These are phyloP conservation scores for Atrichornis clamosus DNA, from an alignment of 2,113 vertebrate genomes.

Conservation along the genomic window DNA sequence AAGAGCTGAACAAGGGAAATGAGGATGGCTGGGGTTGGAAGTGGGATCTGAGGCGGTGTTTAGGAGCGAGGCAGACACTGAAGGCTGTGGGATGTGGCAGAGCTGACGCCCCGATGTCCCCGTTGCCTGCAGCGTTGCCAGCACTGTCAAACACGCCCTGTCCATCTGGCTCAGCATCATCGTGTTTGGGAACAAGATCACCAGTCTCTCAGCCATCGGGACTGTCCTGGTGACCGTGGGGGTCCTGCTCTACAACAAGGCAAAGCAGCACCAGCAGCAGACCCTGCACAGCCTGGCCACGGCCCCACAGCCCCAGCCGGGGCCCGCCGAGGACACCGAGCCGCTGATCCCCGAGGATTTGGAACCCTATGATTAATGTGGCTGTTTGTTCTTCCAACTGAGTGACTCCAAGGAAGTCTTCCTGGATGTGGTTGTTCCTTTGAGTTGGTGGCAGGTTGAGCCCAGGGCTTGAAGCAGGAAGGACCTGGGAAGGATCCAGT, in stretches of 20 bases:
- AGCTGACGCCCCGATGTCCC: neutral
- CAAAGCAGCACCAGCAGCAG: constrained; percentile 83
- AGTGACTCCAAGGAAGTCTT: neutral
- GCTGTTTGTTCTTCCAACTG: neutral
- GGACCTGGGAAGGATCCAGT: neutral
- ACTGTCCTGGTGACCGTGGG: constrained; percentile 85
- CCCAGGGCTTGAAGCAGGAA: neutral
- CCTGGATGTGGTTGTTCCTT: neutral
- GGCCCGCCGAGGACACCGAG: neutral
- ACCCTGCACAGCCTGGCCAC: constrained; percentile 72
- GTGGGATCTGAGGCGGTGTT: neutral
- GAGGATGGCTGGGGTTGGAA: neutral
- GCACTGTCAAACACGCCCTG: constrained; percentile 93
- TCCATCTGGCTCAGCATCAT: constrained; percentile 96
- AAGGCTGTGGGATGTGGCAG: neutral
- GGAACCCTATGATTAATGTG: neutral
- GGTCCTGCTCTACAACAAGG: constrained; percentile 91
- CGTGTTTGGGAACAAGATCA: constrained; percentile 91
- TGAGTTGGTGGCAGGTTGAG: neutral
- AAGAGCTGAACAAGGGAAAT: neutral
- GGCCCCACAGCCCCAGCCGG: neutral
- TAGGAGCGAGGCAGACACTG: neutral
- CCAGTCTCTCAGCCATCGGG: constrained; percentile 83
- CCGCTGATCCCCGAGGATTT: constrained; percentile 57
- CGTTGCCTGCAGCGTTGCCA: constrained; percentile 81